phyloP scores from a whole-genome alignment of 2,113 vertebrate genomes.

The Zonotrichia leucophrys region DNA sequence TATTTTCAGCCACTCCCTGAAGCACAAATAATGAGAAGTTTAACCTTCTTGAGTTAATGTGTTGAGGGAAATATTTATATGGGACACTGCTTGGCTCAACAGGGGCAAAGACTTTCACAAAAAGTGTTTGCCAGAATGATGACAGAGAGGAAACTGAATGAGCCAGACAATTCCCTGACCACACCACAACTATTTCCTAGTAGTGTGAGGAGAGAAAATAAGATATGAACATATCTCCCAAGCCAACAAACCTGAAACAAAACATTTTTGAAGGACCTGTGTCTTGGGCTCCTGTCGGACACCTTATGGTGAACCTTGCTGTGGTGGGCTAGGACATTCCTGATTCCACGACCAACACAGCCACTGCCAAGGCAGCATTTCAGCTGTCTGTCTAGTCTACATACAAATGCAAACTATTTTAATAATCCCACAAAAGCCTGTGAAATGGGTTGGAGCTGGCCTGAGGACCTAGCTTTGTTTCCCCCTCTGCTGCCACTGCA shows the following conservation, averaged over 20 bases:
- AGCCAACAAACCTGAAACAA: background rate
- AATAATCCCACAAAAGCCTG: background rate
- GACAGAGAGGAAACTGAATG: background rate
- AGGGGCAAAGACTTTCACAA: background rate
- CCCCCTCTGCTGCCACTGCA: accelerated
- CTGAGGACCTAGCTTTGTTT: background rate
- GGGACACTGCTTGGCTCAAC: background rate
- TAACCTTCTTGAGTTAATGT: background rate
- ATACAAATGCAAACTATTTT: background rate
- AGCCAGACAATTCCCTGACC: background rate
- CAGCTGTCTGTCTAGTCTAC: background rate
- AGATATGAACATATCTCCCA: accelerated
- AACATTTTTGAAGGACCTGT: background rate
- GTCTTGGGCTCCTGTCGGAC: background rate
- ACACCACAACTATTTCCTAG: background rate
- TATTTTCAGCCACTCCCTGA: background rate
- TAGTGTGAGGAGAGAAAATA: background rate
- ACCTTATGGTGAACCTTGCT: background rate
- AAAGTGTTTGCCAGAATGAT: background rate
- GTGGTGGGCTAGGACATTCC: background rate
- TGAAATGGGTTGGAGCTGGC: background rate
- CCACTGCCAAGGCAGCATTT: background rate
- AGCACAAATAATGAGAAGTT: background rate
- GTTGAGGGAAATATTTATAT: background rate
- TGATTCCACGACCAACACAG: background rate